Base-by-base conservation (phyloP, 2,888 invertebrate genomes). In the Muscina levida region DNA sequence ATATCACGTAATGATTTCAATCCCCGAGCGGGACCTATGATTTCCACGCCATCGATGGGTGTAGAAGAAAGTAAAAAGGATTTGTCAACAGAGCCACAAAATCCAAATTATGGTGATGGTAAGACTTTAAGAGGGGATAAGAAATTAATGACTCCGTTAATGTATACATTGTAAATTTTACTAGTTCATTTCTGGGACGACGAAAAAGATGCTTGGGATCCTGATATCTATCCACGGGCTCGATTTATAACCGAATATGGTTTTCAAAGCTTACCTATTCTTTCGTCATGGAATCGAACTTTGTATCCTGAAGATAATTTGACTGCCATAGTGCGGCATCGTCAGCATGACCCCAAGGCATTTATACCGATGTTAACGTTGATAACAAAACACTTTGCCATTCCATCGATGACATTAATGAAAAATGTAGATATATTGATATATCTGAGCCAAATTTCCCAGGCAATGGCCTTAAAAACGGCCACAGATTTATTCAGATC, bases 191-290 rank as follows among this genome's bases (percentile, higher is more conserved):
- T 94, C 87, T 99, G 98, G 90, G 95, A 96, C 85, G 97, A 98
- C 85, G 79, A 94, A 0, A 90, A 91, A 13, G 94, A 98, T 86
- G 93, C 94, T 68, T 98, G 97, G 95, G 91, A 95, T 84, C 92
- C 93, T 68, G 93, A 92, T 77, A 93, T 93, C 3, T 98, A 95
- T 88, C 95, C 96, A 0, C 92, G 92, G 17, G 94, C 97, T 0
- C 92, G 98, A 85, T 98, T 99, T 90, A 94, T 95, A 0, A 98
- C 98, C 0, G 99, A 99, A 90, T 99, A 97, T 86, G 99, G 99
- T 0, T 95, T 96, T 84, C 98, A 98, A 90, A 96, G 98, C 1
- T 91, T 96, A 82, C 98, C 98, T 0, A 94, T 95, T 5, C 89
- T 95, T n/a, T 91, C 92, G 22, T 94, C 96, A 0, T 92, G 96